Evolutionary conservation across 2,888 invertebrate species (phyloP).

Genomic region (Rhagonycha lutea): DNA sequence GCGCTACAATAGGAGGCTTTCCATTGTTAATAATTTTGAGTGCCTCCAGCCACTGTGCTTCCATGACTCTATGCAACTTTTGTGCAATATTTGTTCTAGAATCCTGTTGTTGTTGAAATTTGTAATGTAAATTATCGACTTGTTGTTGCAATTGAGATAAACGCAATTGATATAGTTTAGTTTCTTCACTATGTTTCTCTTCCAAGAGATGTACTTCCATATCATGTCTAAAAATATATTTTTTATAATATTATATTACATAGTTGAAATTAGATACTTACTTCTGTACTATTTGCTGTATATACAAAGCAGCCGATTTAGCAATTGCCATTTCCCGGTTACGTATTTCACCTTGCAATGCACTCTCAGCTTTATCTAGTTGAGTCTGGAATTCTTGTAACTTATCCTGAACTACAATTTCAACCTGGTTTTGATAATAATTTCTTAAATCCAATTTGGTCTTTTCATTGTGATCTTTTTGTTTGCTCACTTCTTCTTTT

Average conservation of each 20-base stretch:
- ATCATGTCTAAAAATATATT: constrained; percentile 64
- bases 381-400: constrained; percentile 78
- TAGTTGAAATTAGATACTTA: constrained; percentile 39
- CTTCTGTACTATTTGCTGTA: constrained; percentile 72
- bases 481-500: constrained; percentile 50
- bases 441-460: constrained; percentile 71
- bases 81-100: constrained; percentile 71
- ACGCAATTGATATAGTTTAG: constrained; percentile 72
- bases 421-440: constrained; percentile 81
- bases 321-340: constrained; percentile 68
- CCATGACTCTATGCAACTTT: constrained; percentile 74
- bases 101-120: constrained; percentile 56
- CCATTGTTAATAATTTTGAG: constrained; percentile 63
- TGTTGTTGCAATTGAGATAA: constrained; percentile 71
- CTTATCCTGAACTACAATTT: constrained; percentile 75
- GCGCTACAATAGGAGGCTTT: constrained; percentile 39
- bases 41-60: constrained; percentile 80
- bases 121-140: constrained; percentile 67
- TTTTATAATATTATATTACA: not conserved
- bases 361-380: constrained; percentile 70
- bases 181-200: constrained; percentile 79
- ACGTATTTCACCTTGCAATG: constrained; percentile 66
- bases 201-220: constrained; percentile 76
- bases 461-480: constrained; percentile 62
- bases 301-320: constrained; percentile 73